Evolutionary conservation across 1,140 invertebrate genomes (phyloP).

Genomic region (Drosophila pseudoobscura): DNA sequence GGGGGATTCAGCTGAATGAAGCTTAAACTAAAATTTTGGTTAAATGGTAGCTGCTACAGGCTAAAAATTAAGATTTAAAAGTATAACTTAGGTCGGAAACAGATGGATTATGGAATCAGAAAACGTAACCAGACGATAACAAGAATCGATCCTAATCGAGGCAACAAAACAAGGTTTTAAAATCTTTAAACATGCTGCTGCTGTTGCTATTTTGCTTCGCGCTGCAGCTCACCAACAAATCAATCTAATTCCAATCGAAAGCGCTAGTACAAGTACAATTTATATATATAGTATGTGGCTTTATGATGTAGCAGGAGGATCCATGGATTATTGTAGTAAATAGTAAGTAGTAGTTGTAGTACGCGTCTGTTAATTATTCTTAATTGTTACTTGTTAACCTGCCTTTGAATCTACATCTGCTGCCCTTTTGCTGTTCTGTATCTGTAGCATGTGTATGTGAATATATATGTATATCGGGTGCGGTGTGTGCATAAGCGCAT

Average conservation of each 20-base stretch:
- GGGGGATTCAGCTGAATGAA: constrained; percentile 45
- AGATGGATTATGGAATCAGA: constrained; percentile 20
- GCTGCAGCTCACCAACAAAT: constrained; percentile 23
- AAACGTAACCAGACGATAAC: constrained; percentile 58
- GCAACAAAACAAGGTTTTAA: constrained; percentile 35
- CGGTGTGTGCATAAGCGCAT: constrained; percentile 51
- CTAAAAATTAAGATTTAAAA: constrained; percentile 45
- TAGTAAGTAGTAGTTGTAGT: constrained; percentile 44
- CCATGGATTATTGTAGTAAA: too few species aligned
- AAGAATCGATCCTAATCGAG: constrained; percentile 32
- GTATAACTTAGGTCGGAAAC: constrained; percentile 57
- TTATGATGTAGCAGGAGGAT: too few species aligned
- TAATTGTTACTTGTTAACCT: constrained; percentile 65
- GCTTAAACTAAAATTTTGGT: constrained; percentile 69
- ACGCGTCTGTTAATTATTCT: constrained; percentile 68
- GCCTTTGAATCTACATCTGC: constrained; percentile 45
- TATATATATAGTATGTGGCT: background rate
- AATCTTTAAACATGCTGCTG: constrained; percentile 56
- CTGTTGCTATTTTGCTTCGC: constrained; percentile 4
- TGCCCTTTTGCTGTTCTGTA: constrained; percentile 52
- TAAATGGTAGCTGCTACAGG: constrained; percentile 49
- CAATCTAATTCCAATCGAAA: constrained; percentile 49
- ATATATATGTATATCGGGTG: constrained; percentile 50
- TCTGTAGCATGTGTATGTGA: constrained; percentile 11
- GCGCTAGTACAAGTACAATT: constrained; percentile 55